phyloP scores from a whole-genome alignment of 2,113 vertebrate genomes.

The Grantiella picta region DNA sequence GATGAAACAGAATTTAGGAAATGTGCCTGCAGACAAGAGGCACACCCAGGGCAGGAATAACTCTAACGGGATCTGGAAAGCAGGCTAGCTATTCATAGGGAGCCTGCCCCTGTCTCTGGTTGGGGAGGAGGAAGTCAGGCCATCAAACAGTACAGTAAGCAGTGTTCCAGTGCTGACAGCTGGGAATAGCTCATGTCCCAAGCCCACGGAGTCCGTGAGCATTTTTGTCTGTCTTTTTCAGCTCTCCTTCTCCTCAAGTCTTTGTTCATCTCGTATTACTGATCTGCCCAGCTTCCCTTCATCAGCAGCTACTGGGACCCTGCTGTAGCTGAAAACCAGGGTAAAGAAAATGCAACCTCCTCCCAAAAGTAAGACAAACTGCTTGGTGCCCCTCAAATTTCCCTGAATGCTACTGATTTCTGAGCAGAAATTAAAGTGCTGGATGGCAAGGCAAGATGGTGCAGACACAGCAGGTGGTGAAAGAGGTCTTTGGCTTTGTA shows the following conservation, averaged over 20 bases:
- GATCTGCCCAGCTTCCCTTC: background rate
- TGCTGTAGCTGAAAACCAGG: background rate
- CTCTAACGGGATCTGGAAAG: background rate
- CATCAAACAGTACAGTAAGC: background rate
- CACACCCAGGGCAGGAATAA: background rate
- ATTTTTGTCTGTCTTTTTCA: background rate
- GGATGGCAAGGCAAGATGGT: background rate
- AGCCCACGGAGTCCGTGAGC: background rate
- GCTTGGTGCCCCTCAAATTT: background rate
- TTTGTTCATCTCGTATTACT: background rate
- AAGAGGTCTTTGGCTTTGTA: background rate
- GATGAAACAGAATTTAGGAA: background rate
- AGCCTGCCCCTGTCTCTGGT: background rate
- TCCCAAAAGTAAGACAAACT: background rate
- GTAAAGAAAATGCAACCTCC: background rate
- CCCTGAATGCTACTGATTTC: background rate
- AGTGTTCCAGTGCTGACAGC: background rate
- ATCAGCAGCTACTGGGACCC: background rate
- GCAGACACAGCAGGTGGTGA: background rate
- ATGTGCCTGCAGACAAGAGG: background rate
- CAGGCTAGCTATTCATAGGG: constrained; percentile 10
- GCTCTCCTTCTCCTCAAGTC: background rate
- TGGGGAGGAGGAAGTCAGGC: background rate
- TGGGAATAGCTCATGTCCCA: background rate
- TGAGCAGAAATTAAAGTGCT: background rate